Evolutionary conservation across 2,113 vertebrate genomes (phyloP).

Genomic region (Caranx ignobilis): DNA sequence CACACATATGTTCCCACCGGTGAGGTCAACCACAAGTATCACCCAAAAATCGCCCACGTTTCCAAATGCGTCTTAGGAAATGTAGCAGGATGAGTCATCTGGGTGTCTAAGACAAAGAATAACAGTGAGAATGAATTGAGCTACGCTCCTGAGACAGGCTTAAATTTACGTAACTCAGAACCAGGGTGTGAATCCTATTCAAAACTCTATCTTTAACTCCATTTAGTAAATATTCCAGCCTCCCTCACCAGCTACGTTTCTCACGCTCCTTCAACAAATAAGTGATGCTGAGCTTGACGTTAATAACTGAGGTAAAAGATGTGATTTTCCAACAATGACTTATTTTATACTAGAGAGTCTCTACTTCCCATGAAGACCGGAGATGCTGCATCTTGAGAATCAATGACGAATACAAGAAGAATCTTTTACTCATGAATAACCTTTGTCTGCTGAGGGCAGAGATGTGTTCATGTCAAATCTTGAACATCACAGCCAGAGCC

Average conservation of each 20-base stretch:
- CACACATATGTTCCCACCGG: not conserved
- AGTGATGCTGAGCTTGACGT: constrained; percentile 44
- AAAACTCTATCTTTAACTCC: not conserved
- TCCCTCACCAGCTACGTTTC: not conserved
- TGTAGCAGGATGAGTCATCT: constrained; percentile 35
- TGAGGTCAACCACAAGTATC: constrained; percentile 23
- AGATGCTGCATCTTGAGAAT: constrained; percentile 23
- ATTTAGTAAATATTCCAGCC: not conserved
- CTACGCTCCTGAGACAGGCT: not conserved
- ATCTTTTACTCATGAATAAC: constrained; percentile 29
- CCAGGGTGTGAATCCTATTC: not conserved
- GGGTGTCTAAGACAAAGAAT: not conserved
- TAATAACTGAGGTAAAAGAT: constrained; percentile 11
- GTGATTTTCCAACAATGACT: constrained; percentile 42
- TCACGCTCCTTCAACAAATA: constrained; percentile 41
- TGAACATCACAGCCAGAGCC: not conserved
- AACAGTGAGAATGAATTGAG: not conserved
- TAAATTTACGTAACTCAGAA: not conserved
- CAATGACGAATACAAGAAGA: not conserved
- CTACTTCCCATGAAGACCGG: not conserved
- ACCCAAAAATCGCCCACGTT: not conserved
- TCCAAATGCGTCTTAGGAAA: constrained; percentile 24
- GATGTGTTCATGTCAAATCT: not conserved
- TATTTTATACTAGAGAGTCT: constrained; percentile 29
- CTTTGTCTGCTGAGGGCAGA: constrained; percentile 1